phyloP scores from a whole-genome alignment of 2,888 invertebrate species.

The Sepiola atlantica region DNA sequence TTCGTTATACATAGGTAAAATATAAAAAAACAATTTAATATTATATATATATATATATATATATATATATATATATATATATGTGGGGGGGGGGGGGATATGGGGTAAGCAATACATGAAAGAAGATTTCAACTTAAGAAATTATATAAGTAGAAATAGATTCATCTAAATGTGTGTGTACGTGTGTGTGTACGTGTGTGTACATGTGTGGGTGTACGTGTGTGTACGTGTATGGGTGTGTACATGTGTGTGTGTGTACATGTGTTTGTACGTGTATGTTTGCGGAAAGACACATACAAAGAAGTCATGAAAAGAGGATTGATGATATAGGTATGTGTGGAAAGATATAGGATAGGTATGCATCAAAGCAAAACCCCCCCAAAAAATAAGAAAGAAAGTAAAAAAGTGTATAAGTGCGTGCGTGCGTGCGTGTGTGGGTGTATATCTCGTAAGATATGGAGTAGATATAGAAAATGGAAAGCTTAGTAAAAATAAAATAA shows the following conservation, averaged over 20 bases:
- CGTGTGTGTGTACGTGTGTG: slow-evolving; percentile 36
- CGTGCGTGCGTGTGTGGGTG: too few relatives aligned
- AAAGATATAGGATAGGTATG: not conserved
- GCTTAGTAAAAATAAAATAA: too few relatives aligned
- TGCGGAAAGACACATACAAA: not conserved
- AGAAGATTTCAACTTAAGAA: too few relatives aligned
- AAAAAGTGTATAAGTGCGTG: not conserved
- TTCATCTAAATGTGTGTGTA: slow-evolving; percentile 18
- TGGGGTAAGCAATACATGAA: too few relatives aligned
- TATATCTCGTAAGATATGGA: too few relatives aligned
- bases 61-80: too few relatives aligned
- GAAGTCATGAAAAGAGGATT: not conserved
- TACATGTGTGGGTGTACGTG: not conserved
- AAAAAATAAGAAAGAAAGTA: not conserved
- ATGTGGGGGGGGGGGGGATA: too few relatives aligned
- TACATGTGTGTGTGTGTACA: not conserved
- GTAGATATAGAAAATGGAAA: too few relatives aligned
- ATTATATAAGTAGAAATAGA: not conserved
- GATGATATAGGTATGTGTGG: not conserved
- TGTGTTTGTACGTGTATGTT: not conserved
- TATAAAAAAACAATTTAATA: too few relatives aligned
- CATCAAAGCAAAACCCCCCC: not conserved
- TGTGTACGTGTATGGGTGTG: slow-evolving; percentile 35
- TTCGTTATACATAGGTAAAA: too few relatives aligned
- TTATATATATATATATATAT: too few relatives aligned